Conservation (phyloP, 2,113 vertebrate genomes). For the Alexandromys fortis region DNA sequence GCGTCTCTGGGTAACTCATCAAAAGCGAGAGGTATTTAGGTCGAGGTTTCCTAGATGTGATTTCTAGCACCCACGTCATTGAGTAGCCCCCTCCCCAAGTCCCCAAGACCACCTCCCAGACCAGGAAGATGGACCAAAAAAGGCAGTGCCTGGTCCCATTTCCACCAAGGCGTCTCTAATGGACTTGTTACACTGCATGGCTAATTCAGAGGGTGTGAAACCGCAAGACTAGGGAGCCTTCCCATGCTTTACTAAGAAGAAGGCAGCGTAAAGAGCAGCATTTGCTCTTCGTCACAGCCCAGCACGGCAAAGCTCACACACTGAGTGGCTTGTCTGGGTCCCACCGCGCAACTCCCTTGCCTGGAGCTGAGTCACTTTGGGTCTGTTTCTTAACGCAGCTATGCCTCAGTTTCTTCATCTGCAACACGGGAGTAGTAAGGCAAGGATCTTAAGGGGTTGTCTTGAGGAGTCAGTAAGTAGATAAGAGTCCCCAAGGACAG, state of each 20-base stretch:
- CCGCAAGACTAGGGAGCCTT: neutral
- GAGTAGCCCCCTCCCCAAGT: neutral
- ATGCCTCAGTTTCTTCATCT: constrained; percentile 47
- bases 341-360: neutral
- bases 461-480: neutral
- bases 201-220: constrained; percentile 19
- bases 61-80: neutral
- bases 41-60: neutral
- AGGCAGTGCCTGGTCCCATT: neutral
- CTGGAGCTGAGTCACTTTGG: neutral
- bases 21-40: neutral
- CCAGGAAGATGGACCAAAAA: neutral
- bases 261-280: neutral
- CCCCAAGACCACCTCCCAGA: neutral
- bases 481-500: neutral
- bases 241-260: neutral
- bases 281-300: neutral
- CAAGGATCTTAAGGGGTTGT: neutral
- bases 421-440: neutral
- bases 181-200: neutral
- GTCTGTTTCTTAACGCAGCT: neutral
- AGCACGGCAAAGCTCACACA: neutral
- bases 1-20: neutral
- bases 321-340: neutral
- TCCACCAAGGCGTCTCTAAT: neutral